Base-by-base conservation (phyloP, 1,140 invertebrate species). In the Sarcophaga peregrina region DNA sequence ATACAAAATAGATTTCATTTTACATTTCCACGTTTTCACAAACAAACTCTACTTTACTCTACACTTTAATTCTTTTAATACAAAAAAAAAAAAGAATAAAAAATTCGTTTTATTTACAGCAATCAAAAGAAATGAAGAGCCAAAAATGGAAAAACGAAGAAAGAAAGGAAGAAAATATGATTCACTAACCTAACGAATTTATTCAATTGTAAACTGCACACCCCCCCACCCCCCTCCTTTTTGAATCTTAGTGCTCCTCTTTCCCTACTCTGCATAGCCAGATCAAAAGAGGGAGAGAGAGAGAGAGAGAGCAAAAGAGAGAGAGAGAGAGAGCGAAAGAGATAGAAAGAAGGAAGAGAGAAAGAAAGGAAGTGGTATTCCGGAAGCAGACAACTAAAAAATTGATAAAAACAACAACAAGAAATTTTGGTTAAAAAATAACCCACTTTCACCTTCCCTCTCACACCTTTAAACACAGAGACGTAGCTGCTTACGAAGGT, bases 1-100 rank as follows among this genome's bases (percentile, higher is more conserved):
- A 58, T 58, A 58, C 54, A 58, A 58, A 58, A 58, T 58, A 58
- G 54, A 58, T 58, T 58, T 58, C n/a, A 58, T 58, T 58, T 58
- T 58, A 13, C 15, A 10, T 54, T n/a, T 6, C n/a, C n/a, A 15
- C 54, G n/a, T 7, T 52, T 37, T 4, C 25, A 37, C 25, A 2
- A 37, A 37, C 25, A 37, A 1, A 37, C 25, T 37, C 25, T 37
- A 37, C 25, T 37, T 4, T 37, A 4, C 25, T 4, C 25, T 37
- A 37, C 8, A 52, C n/a, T 58, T 58, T n/a, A 58, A n/a, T 13
- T n/a, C 54, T n/a, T 58, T n/a, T n/a, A 7, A 15, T 1, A 7
- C 0, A 58, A 58, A 58, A 58, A 58, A 58, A 58, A 3, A 58
- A 58, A 58, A 58, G 15, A n/a, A 58, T n/a, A 58, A n/a, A 58